These are phyloP conservation scores for Malurus splendens DNA, from an alignment of 2,797 vertebrate species.

Conservation along the genomic window DNA sequence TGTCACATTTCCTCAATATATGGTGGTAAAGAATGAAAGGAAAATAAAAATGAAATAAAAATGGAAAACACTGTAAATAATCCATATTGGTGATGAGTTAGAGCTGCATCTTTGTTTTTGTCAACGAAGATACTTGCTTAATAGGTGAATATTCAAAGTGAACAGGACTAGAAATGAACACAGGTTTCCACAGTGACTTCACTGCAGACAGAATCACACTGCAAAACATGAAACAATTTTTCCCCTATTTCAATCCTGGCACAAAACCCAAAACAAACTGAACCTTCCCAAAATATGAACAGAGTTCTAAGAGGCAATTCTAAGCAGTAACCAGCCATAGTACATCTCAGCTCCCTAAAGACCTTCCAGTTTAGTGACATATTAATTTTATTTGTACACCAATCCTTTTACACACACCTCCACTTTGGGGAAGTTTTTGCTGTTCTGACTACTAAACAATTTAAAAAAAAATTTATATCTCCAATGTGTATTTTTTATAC, in stretches of 20 bases:
- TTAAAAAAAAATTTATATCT: neutral
- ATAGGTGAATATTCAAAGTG: neutral
- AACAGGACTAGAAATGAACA: neutral
- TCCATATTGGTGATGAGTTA: neutral
- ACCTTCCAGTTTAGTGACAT: neutral
- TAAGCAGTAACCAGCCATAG: neutral
- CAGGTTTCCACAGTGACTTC: neutral
- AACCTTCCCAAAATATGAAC: neutral
- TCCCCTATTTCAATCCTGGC: neutral
- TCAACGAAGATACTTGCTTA: neutral
- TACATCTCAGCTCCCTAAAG: neutral
- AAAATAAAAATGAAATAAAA: neutral
- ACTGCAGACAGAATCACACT: neutral
- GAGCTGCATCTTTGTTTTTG: neutral
- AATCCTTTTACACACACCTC: neutral
- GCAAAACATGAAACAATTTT: constrained; percentile 6
- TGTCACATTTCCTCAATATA: neutral
- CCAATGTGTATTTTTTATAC: neutral
- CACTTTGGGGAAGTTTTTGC: neutral
- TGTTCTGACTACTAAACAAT: neutral
- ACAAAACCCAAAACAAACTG: neutral
- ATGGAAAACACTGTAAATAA: neutral
- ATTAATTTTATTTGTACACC: neutral
- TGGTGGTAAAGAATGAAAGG: neutral
- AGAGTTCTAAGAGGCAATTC: neutral